These are phyloP conservation scores for Drosophila nr. perissopoda DNA, from an alignment of 2,888 invertebrate species.

Conservation along the genomic window DNA sequence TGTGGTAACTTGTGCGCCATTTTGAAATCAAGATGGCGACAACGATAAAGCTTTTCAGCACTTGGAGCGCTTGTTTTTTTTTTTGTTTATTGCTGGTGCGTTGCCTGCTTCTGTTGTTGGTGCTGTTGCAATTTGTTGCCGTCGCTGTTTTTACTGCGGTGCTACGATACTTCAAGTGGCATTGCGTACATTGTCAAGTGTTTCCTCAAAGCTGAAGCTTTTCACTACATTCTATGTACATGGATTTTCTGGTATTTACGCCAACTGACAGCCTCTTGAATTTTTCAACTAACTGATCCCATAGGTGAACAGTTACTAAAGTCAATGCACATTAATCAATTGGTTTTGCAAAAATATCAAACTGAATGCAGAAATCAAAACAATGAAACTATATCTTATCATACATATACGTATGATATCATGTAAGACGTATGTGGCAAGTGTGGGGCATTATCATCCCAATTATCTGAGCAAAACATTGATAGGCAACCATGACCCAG, in stretches of 20 bases:
- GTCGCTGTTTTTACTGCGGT: constrained; percentile 25
- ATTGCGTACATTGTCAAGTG: constrained; percentile 24
- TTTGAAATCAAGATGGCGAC: constrained; percentile 73
- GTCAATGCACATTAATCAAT: constrained; percentile 42
- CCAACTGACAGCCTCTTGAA: constrained; percentile 21
- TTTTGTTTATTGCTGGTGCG: constrained; percentile 6
- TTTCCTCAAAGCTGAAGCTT: constrained; percentile 12
- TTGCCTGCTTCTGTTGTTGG: constrained; percentile 13
- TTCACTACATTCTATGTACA: neutral
- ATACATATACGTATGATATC: constrained; percentile 64
- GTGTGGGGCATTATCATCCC: constrained; percentile 62
- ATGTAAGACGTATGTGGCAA: constrained; percentile 49
- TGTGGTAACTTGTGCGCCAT: constrained; percentile 61
- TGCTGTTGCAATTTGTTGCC: constrained; percentile 15
- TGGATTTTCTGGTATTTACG: neutral
- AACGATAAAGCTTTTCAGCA: constrained; percentile 59
- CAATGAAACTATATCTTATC: constrained; percentile 71
- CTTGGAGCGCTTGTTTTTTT: constrained; percentile 23
- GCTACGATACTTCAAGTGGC: constrained; percentile 17
- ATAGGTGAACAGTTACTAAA: constrained; percentile 47
- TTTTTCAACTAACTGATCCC: constrained; percentile 46
- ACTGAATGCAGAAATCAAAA: constrained; percentile 33
- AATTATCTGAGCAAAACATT: constrained; percentile 63
- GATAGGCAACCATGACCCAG: constrained; percentile 73
- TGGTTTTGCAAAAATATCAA: constrained; percentile 37